Evolutionary conservation across 1,140 invertebrate species (phyloP).

Genomic region (Brachystomella parvula): DNA sequence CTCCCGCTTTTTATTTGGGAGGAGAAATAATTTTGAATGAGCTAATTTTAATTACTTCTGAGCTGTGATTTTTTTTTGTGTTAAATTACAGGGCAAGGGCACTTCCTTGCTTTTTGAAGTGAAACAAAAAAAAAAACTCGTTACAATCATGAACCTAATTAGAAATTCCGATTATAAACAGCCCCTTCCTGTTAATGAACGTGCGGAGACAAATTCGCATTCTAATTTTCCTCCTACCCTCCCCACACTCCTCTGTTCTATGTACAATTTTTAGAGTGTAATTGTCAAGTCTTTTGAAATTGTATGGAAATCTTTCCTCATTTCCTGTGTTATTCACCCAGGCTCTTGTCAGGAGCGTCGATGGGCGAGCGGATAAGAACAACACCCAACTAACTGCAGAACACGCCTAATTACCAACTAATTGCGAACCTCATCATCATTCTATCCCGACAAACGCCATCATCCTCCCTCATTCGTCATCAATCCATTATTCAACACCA

Average conservation of each 20-base stretch:
- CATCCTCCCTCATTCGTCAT: not conserved
- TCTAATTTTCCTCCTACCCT: not conserved
- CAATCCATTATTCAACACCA: not conserved
- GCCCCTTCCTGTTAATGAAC: not conserved
- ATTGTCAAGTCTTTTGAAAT: constrained; percentile 8
- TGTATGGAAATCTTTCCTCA: constrained; percentile 21
- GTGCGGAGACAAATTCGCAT: constrained; percentile 6
- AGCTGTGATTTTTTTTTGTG: not conserved
- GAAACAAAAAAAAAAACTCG: too few species aligned
- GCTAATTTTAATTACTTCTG: not conserved
- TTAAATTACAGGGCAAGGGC: too few species aligned
- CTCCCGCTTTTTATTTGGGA: not conserved
- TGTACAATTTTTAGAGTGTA: not conserved
- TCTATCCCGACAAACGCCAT: not conserved
- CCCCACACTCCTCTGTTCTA: not conserved
- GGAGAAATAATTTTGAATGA: not conserved
- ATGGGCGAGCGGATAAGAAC: constrained; percentile 8
- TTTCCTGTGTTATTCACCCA: constrained; percentile 18
- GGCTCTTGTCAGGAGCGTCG: not conserved
- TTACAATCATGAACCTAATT: too few species aligned
- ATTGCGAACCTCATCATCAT: constrained; percentile 20
- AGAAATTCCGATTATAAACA: not conserved
- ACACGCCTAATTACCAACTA: constrained; percentile 22
- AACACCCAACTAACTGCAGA: constrained; percentile 8
- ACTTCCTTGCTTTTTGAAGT: too few species aligned